Evolutionary conservation across 2,888 invertebrate species (phyloP), one percentile per base, ranked within the genome.

Genomic region (Argyresthia albistria): DNA sequence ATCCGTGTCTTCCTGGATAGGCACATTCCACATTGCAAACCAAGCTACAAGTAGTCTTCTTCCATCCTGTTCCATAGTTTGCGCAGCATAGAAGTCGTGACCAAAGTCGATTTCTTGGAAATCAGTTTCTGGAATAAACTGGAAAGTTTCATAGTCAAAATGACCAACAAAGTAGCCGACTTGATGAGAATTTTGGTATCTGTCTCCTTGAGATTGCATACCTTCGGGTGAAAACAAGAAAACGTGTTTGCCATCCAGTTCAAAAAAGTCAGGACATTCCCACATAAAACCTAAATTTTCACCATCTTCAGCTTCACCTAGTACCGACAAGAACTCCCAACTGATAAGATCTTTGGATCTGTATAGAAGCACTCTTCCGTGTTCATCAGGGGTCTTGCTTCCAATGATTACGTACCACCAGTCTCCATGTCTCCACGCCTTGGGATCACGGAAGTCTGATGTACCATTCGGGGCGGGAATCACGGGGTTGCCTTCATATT

Each of bases 211-310:
- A 1, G 77, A 67, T 35, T 65, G 60, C 49, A 88, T 59, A 6
- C 87, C 86, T 64, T 87, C 84, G 0, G 87, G 82, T 1, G 86
- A 88, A 65, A 87, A 70, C 1, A 89, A 63, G 7, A 89, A 59
- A 0, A 89, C 63, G 52, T 73, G 73, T 55, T 76, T 88, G 12
- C 82, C 82, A 39, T 76, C 68, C 4, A 89, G 60, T 56, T 87
- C 78, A 36, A 88, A 88, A 54, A 89, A 81, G 57, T 89, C 88
- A 0, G 89, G 89, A 56, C 89, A 89, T 58, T 89, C 89, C 84
- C 87, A 89, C 84, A 88, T 87, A 52, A 80, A 86, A 0, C 81
- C 81, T 59, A 76, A 57, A 12, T 70, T 69, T 11, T 76, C 78
- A 4, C 72, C 62, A 1, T 86, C 79, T 60, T 72, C 62, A 1